Evolutionary conservation across 2,797 vertebrate species (phyloP), one percentile per base, ranked within the genome.

Genomic region (Odontamblyopus lacepedii): DNA sequence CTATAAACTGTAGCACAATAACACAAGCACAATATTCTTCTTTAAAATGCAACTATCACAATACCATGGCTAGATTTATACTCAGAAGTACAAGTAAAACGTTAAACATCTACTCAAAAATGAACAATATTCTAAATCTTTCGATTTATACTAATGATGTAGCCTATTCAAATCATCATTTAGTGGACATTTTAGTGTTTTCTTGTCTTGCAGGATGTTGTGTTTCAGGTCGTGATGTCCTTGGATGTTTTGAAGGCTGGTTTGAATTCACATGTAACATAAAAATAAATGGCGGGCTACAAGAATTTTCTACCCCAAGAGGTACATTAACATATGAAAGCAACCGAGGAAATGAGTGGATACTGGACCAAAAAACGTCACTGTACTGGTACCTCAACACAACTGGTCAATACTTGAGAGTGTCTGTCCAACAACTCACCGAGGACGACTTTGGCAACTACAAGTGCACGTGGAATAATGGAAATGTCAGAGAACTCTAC

Each of bases 401-500:
- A 63, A 41, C 2, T 7, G 18, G 8, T 0, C 4, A 65, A 71
- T 4, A 2, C 1, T 5, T 73, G 27, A 72, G 1, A 0, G 62
- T 78, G 27, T 0, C 0, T n/a, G 63, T 72, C n/a, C 67, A 32
- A 61, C 0, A 12, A 1, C 30, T 71, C 3, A 0, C 3, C 9
- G 0, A 2, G 0, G 27, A 72, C 57, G n/a, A n/a, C n/a, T 27
- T 0, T 29, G 15, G 29, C 0, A 0, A 19, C 0, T 75, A 63
- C 27, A 0, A 2, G 13, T 78, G 65, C 69, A 1, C 4, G 11
- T 59, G 53, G 62, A 0, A 38, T 0, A 0, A 12, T 3, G 16
- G 27, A 57, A 4, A 3, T n/a, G n/a, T n/a, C 0, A 1, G 1
- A 5, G 0, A 19, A 29, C 13, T 56, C 6, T 0, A 71, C 2